These are phyloP conservation scores for Calypte anna DNA, from an alignment of 2,113 vertebrate genomes.

Conservation along the genomic window DNA sequence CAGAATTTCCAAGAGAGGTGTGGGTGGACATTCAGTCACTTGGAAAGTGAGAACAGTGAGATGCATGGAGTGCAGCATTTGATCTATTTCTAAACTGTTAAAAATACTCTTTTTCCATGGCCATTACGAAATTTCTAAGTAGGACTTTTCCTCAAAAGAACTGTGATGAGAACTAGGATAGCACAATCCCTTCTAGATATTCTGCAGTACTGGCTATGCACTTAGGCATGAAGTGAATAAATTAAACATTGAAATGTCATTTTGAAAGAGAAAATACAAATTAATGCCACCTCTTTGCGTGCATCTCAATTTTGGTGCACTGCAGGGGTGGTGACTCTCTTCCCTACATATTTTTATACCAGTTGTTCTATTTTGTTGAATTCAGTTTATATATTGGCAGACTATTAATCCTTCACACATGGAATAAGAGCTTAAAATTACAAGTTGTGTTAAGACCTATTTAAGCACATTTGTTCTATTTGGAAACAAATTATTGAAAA, in stretches of 20 bases:
- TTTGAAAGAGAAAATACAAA: constrained; percentile 2
- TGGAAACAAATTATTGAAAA: not conserved
- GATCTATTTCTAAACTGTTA: constrained; percentile 48
- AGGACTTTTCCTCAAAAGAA: constrained; percentile 20
- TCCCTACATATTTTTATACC: not conserved
- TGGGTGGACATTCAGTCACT: constrained; percentile 31
- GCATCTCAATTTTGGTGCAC: not conserved
- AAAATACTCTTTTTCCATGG: constrained; percentile 12
- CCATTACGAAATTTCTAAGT: not conserved
- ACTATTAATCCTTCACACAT: not conserved
- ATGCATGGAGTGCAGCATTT: constrained; percentile 7
- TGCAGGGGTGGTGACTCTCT: not conserved
- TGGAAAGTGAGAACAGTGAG: constrained; percentile 7
- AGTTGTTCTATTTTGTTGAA: not conserved
- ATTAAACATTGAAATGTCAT: not conserved
- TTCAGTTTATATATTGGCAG: not conserved
- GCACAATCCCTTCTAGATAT: not conserved
- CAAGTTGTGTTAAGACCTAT: not conserved
- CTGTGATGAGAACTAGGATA: not conserved
- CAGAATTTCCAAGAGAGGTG: not conserved
- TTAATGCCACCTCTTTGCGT: not conserved
- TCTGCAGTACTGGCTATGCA: not conserved
- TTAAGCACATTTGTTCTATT: not conserved
- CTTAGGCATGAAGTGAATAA: not conserved
- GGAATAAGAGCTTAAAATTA: not conserved